Conservation (phyloP, 1,140 invertebrate genomes). For the Ctenoplectra terminalis region DNA sequence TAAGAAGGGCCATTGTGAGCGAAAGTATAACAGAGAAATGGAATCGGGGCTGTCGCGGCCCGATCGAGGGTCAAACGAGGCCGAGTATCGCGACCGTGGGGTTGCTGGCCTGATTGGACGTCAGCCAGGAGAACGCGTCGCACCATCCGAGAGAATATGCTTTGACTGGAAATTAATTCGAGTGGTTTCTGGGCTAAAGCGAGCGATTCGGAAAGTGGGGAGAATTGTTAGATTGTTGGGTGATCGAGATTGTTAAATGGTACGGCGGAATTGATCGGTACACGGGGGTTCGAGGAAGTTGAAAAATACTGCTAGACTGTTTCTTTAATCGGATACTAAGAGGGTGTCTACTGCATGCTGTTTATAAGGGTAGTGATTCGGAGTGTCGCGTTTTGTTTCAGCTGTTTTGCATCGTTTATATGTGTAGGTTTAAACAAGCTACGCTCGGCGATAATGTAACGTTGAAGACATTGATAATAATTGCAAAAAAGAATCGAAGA, state of each 20-base stretch:
- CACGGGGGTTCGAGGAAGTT: neutral
- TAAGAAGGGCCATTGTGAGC: slow-evolving; percentile 78
- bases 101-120: slow-evolving; percentile 76
- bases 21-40: slow-evolving; percentile 77
- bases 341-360: too few species aligned
- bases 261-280: neutral
- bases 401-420: neutral
- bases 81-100: slow-evolving; percentile 48
- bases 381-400: too few species aligned
- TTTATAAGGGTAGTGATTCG: too few species aligned
- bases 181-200: slow-evolving; percentile 76
- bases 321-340: too few species aligned
- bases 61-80: slow-evolving; percentile 42
- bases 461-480: neutral
- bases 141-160: slow-evolving; percentile 77
- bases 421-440: neutral
- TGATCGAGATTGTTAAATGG: neutral
- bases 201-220: slow-evolving; percentile 26
- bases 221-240: neutral
- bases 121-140: slow-evolving; percentile 70
- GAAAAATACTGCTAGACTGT: too few species aligned
- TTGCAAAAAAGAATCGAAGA: neutral
- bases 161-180: slow-evolving; percentile 82
- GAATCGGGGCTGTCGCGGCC: slow-evolving; percentile 68
- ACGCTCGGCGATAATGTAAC: neutral